Conservation (phyloP, 64 coral and sea anemone genomes). For the Trachythela sp. region DNA sequence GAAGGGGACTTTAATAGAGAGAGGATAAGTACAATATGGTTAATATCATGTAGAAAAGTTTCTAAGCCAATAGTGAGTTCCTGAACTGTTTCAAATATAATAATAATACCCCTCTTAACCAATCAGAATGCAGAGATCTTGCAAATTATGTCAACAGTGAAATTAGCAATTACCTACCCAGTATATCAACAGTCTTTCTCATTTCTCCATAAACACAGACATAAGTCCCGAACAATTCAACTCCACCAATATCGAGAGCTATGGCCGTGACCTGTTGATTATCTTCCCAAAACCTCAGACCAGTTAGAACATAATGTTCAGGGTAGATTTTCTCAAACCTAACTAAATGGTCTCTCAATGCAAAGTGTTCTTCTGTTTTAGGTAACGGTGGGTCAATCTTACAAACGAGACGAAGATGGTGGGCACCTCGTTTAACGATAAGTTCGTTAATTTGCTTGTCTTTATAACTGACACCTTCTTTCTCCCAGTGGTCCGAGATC, state of each 20-base stretch:
- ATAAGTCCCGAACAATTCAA: conserved; percentile 40
- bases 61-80: no score
- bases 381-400: conserved; percentile 48
- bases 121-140: background rate
- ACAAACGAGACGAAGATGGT: conserved; percentile 31
- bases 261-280: conserved; percentile 31
- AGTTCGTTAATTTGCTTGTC: background rate
- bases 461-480: background rate
- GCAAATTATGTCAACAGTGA: background rate
- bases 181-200: conserved; percentile 11
- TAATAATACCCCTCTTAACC: no score
- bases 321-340: conserved; percentile 41
- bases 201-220: conserved; percentile 39
- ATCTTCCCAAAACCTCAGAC: conserved; percentile 41
- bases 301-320: background rate
- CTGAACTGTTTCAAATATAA: no score
- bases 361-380: conserved; percentile 10
- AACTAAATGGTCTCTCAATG: conserved; percentile 30
- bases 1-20: no score
- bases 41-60: no score
- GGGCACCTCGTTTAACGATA: background rate
- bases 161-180: conserved; percentile 27
- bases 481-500: background rate
- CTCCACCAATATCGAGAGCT: conserved; percentile 10
- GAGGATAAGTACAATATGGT: no score